Base-by-base conservation (phyloP, 2,888 invertebrate genomes). In the Platycnemis pennipes region DNA sequence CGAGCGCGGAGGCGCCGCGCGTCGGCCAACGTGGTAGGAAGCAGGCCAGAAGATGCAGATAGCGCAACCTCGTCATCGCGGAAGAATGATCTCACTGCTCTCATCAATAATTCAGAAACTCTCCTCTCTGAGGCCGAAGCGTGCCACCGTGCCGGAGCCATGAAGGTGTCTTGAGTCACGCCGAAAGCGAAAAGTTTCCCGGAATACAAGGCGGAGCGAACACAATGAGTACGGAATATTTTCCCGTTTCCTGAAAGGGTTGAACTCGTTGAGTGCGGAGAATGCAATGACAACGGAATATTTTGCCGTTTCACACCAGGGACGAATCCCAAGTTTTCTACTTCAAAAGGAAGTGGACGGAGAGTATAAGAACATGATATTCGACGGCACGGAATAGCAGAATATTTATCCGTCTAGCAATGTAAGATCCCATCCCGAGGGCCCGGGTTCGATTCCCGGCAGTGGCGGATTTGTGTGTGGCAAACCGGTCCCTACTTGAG, bases 61-160 rank as follows among this genome's bases (percentile, higher is more conserved):
- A 77, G 31, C n/a, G n/a, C 11, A 77, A 16, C 77, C 77, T 37
- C 77, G 77, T 77, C 77, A 77, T 77, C 31, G 4, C 13, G 11
- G 13, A 8, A n/a, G 11, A 26, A 11, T 31, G 77, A 37, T 11
- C 31, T 7, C 13, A 31, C 77, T 11, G 77, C 13, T 26, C n/a
- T 77, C 77, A 77, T 77, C 77, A 77, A 77, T 77, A 77, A 77
- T 77, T 77, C 77, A 77, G 77, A 26, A 13, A 37, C 37, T 31
- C 3, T 1, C 11, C 69, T 77, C n/a, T n/a, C n/a, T n/a, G 5
- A 0, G 37, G 3, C 31, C 5, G 77, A n/a, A 77, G 77, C 77
- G 37, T 31, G 77, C 37, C 77, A 37, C 26, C 26, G 63, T n/a
- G 63, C n/a, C n/a, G n/a, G n/a, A n/a, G n/a, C n/a, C n/a, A n/a